Conservation (phyloP, 1,140 invertebrate genomes). For the Fopius arisanus region DNA sequence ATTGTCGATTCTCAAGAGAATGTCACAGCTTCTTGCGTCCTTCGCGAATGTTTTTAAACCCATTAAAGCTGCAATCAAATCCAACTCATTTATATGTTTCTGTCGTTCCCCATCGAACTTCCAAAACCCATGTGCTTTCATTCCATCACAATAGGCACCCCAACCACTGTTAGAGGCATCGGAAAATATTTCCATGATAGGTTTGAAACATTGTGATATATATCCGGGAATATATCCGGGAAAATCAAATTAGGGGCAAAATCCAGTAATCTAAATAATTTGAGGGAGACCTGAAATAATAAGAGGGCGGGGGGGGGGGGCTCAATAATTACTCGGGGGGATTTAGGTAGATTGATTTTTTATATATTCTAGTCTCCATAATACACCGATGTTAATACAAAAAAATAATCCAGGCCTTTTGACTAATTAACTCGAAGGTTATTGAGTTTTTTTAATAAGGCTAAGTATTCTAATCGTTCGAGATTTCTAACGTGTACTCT, state of each 20-base stretch:
- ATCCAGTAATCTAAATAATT: too few relatives aligned
- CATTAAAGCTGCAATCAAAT: slow-evolving; percentile 21
- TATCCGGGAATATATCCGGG: slow-evolving; percentile 15
- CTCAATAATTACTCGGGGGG: too few relatives aligned
- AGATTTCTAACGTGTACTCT: slow-evolving; percentile 19
- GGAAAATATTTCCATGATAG: slow-evolving; percentile 22
- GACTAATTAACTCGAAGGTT: slow-evolving; percentile 16
- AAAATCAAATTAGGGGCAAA: too few relatives aligned
- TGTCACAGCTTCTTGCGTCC: neutral
- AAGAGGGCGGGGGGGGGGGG: too few relatives aligned
- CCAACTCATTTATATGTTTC: slow-evolving; percentile 24
- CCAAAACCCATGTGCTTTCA: slow-evolving; percentile 20
- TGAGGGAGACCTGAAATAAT: too few relatives aligned
- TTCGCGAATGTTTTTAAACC: slow-evolving; percentile 26
- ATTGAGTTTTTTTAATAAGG: neutral
- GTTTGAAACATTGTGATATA: slow-evolving; percentile 10
- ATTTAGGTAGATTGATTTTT: too few relatives aligned
- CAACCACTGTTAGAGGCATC: slow-evolving; percentile 21
- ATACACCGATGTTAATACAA: too few relatives aligned
- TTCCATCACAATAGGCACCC: slow-evolving; percentile 19
- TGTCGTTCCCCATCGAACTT: neutral
- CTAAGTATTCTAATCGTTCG: slow-evolving; percentile 9
- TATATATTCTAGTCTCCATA: too few relatives aligned
- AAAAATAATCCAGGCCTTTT: too few relatives aligned
- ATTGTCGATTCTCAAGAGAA: slow-evolving; percentile 30